Percentiles rank a stretch among this genome's conserved stretches.
Conservation (phyloP, 53 echinoderm and acorn worm genomes). For the Luidia sarsii region DNA sequence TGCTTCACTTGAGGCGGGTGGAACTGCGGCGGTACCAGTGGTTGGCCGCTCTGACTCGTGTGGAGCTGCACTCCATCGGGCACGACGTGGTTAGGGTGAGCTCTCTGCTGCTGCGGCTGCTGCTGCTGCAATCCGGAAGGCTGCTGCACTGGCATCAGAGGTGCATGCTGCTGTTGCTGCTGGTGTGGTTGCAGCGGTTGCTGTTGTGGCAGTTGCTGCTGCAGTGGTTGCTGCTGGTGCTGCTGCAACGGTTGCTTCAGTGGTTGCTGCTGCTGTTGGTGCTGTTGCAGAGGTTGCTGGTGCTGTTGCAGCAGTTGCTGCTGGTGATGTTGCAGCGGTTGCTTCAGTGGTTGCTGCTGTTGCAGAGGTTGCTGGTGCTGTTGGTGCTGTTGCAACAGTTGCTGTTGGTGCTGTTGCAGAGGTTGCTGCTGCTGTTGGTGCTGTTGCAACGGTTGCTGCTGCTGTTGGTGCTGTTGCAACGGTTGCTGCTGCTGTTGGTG, state of each 20-base stretch:
- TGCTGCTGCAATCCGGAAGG: constrained; percentile 4
- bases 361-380: background rate
- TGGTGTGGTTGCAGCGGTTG: background rate
- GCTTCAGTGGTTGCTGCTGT: background rate
- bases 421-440: no score
- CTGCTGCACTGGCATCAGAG: background rate
- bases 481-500: no score
- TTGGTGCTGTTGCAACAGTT: constrained; percentile 10
- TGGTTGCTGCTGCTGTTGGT: constrained; percentile 7
- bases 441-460: no score
- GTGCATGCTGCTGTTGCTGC: background rate
- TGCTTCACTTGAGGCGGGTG: background rate
- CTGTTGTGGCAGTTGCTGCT: background rate
- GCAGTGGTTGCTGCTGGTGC: background rate
- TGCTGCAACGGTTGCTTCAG: background rate
- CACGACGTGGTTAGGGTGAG: no score
- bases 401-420: constrained; percentile 15
- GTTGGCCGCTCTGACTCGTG: no score
- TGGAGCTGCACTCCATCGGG: no score
- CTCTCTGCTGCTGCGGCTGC: background rate
- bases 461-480: no score
- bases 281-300: background rate
- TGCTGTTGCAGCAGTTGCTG: background rate
- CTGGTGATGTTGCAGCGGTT: background rate
- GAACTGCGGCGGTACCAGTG: background rate